phyloP scores from a whole-genome alignment of 2,797 vertebrate species.

The Notoglanidium macrostoma region DNA sequence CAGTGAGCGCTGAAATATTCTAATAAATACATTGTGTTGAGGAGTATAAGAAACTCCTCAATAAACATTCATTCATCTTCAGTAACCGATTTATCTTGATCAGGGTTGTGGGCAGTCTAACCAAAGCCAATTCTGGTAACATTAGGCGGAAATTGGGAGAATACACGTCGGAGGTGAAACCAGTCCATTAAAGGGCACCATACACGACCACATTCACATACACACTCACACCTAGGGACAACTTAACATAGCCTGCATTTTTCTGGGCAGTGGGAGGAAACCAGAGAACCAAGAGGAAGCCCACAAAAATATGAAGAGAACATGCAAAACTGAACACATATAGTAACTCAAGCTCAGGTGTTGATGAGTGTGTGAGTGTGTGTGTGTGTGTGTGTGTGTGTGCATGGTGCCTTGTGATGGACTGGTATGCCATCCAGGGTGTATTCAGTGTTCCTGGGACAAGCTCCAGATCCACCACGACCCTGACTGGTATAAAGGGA shows the following conservation, averaged over 20 bases:
- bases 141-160: background rate
- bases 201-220: background rate
- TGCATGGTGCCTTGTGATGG: background rate
- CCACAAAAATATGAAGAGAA: background rate
- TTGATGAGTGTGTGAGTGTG: background rate
- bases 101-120: background rate
- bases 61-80: background rate
- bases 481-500: background rate
- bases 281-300: background rate
- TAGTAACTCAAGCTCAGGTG: too few species aligned
- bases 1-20: background rate
- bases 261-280: background rate
- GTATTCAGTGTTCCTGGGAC: background rate
- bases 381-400: background rate
- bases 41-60: background rate
- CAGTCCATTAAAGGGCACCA: background rate
- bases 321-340: background rate
- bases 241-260: background rate
- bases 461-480: background rate
- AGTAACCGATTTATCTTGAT: background rate
- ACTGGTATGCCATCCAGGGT: background rate
- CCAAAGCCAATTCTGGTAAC: background rate
- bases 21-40: background rate
- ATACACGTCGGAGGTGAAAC: background rate
- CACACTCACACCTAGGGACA: background rate